These are phyloP conservation scores for Elachura formosa DNA, from an alignment of 2,113 vertebrate species.

Conservation along the genomic window DNA sequence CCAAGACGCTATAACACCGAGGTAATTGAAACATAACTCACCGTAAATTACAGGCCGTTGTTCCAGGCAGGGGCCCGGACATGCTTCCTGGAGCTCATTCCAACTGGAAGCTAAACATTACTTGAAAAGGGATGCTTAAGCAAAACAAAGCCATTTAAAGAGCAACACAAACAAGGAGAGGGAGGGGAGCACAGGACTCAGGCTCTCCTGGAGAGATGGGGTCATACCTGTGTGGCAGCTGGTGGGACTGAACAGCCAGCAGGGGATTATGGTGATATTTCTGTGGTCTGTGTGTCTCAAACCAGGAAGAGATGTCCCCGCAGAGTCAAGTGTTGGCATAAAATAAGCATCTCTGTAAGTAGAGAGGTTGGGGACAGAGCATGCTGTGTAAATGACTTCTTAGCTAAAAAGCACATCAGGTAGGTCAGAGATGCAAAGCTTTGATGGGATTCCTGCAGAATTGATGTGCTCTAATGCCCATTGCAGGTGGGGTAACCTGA, in stretches of 20 bases:
- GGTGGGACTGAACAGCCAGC: not conserved
- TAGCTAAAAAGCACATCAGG: not conserved
- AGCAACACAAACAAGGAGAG: constrained; percentile 24
- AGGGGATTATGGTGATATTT: not conserved
- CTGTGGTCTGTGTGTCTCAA: not conserved
- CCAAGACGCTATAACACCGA: constrained; percentile 74
- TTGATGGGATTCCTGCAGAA: not conserved
- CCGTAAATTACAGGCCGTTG: constrained; percentile 76
- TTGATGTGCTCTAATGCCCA: accelerated
- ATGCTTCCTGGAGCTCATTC: constrained; percentile 75
- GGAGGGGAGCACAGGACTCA: not conserved
- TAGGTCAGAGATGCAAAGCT: not conserved
- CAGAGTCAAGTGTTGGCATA: not conserved
- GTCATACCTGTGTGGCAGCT: not conserved
- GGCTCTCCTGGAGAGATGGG: not conserved
- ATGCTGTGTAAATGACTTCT: not conserved
- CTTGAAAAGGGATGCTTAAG: constrained; percentile 70
- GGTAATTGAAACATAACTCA: constrained; percentile 86
- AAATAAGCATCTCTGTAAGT: not conserved
- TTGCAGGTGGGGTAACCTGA: not conserved
- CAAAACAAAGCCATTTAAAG: constrained; percentile 66
- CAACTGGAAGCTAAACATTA: constrained; percentile 74
- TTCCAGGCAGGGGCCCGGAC: constrained; percentile 66
- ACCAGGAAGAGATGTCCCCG: not conserved
- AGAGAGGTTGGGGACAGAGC: not conserved